phyloP scores from a whole-genome alignment of 2,113 vertebrate genomes.

The Myrmecophaga tridactyla region DNA sequence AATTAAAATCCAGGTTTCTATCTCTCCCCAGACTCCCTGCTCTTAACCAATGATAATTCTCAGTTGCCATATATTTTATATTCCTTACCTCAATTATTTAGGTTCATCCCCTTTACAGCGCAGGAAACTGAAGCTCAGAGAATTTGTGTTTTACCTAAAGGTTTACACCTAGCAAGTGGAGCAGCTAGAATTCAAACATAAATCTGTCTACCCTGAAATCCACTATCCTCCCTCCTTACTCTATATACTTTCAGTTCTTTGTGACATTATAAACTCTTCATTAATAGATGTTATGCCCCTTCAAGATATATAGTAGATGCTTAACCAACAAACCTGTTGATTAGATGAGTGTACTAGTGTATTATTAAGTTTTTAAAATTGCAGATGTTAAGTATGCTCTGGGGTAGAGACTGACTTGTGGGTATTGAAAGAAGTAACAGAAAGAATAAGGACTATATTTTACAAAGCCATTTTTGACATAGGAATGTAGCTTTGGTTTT shows the following conservation, averaged over 20 bases:
- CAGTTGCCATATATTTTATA: background rate
- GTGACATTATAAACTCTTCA: background rate
- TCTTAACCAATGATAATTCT: background rate
- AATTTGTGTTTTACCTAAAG: background rate
- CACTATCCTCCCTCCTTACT: background rate
- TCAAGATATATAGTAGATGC: background rate
- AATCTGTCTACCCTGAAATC: background rate
- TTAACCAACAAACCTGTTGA: background rate
- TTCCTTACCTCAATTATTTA: background rate
- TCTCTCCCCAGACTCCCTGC: background rate
- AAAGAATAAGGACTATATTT: background rate
- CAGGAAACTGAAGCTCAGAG: background rate
- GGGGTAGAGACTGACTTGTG: background rate
- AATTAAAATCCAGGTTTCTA: background rate
- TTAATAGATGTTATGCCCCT: background rate
- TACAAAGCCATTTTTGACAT: slow-evolving; percentile 14
- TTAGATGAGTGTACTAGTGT: background rate
- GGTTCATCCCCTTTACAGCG: background rate
- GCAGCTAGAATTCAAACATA: background rate
- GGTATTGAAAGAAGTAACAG: background rate
- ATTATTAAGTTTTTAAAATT: slow-evolving; percentile 7
- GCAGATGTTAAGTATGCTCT: background rate
- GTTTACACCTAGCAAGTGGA: background rate
- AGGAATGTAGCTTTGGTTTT: background rate
- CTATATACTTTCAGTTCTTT: background rate